Conservation (phyloP, 2,888 invertebrate species). For the Noctua pronuba region DNA sequence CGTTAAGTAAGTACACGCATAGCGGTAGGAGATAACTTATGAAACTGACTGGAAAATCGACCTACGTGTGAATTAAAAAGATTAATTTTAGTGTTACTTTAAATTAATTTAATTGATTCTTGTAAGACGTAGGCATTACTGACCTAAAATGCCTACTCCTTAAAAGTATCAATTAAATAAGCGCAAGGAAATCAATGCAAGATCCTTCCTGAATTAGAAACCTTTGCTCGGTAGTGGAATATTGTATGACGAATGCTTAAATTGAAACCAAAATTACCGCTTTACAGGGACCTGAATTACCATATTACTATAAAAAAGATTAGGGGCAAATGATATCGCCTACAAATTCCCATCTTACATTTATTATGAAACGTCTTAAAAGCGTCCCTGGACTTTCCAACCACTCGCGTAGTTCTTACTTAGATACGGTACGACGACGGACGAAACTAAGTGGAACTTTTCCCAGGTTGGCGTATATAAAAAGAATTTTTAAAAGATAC, state of each 20-base stretch:
- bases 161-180: not conserved
- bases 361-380: constrained; percentile 85
- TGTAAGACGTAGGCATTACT: no score
- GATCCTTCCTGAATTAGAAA: not conserved
- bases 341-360: constrained; percentile 70
- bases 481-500: constrained; percentile 87
- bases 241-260: not conserved
- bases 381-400: constrained; percentile 84
- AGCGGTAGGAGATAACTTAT: constrained; percentile 7
- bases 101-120: no score
- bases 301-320: constrained; percentile 35
- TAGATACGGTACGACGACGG: constrained; percentile 82
- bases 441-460: constrained; percentile 88
- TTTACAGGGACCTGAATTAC: constrained; percentile 11
- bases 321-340: constrained; percentile 24
- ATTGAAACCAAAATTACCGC: not conserved
- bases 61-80: not conserved
- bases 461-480: constrained; percentile 85
- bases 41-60: not conserved
- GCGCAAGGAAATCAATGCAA: not conserved
- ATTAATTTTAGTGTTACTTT: not conserved
- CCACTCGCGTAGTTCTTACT: constrained; percentile 84
- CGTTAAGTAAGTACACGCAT: constrained; percentile 48
- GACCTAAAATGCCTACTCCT: not conserved
- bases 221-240: not conserved